Evolutionary conservation across 1,140 invertebrate genomes (phyloP).

Genomic region (Papilio xuthus): DNA sequence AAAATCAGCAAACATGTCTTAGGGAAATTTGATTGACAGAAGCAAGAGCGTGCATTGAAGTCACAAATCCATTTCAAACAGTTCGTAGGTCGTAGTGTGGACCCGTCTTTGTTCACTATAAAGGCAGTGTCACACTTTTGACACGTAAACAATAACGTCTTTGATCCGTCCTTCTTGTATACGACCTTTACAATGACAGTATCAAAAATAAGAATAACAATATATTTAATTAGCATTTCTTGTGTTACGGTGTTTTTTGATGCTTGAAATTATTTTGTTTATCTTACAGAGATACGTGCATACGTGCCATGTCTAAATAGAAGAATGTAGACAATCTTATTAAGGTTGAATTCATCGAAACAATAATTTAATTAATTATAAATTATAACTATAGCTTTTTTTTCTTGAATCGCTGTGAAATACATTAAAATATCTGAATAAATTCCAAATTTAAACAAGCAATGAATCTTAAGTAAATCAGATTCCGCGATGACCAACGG

Average conservation of each 20-base stretch:
- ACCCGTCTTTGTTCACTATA: slow-evolving; percentile 23
- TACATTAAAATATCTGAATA: not conserved
- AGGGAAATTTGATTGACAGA: slow-evolving; percentile 30
- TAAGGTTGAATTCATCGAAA: too few relatives aligned
- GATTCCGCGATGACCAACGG: slow-evolving; percentile 33
- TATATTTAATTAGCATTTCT: slow-evolving; percentile 29
- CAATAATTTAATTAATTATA: not conserved
- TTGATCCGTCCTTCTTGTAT: slow-evolving; percentile 25
- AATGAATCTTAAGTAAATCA: not conserved
- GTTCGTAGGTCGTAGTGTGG: slow-evolving; percentile 30
- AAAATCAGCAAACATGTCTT: slow-evolving; percentile 27
- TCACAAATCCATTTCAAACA: slow-evolving; percentile 18
- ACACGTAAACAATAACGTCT: slow-evolving; percentile 26
- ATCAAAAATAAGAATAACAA: slow-evolving; percentile 29
- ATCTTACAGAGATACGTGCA: not conserved
- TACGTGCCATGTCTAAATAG: not conserved
- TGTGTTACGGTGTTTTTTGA: not conserved
- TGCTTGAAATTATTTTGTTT: not conserved
- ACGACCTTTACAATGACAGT: slow-evolving; percentile 27
- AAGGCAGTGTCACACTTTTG: slow-evolving; percentile 24
- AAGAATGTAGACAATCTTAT: not conserved
- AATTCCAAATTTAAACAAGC: not conserved
- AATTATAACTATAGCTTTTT: too few relatives aligned
- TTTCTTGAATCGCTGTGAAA: too few relatives aligned
- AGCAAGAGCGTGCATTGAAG: slow-evolving; percentile 14